phyloP scores from a whole-genome alignment of 2,113 vertebrate genomes.

The Kobus ellipsiprymnus region DNA sequence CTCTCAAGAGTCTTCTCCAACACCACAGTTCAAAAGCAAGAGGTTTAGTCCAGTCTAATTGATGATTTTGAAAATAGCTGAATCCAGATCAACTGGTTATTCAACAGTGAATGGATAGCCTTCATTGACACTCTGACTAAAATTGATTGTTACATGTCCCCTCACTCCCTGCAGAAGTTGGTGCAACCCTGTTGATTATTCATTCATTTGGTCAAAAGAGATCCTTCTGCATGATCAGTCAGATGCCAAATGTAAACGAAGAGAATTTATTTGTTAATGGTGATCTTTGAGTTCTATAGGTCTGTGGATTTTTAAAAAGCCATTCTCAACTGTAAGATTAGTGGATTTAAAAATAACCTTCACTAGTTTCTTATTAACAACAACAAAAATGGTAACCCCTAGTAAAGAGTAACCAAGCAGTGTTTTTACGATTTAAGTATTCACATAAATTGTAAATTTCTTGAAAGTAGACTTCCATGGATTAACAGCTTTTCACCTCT shows the following conservation, averaged over 20 bases:
- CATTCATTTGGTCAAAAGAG: not conserved
- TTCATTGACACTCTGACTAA: not conserved
- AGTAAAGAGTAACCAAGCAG: not conserved
- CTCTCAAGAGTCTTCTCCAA: too few relatives aligned
- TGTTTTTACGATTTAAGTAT: not conserved
- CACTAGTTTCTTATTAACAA: not conserved
- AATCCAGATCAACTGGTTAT: conserved; percentile 1
- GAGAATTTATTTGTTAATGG: not conserved
- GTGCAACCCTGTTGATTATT: not conserved
- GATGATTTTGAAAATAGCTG: not conserved
- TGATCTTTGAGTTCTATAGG: not conserved
- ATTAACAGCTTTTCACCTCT: not conserved
- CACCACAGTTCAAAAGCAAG: too few relatives aligned
- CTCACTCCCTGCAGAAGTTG: not conserved
- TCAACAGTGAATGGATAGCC: not conserved
- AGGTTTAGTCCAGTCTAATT: not conserved
- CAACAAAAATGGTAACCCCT: not conserved
- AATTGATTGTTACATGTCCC: not conserved
- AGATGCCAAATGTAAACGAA: not conserved
- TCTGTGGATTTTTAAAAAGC: not conserved
- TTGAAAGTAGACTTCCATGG: not conserved
- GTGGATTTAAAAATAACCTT: not conserved
- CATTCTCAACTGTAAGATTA: not conserved
- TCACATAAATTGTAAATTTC: not conserved
- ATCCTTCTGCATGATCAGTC: not conserved